These are phyloP conservation scores for Heliconius himera DNA, from an alignment of 1,140 invertebrate genomes.

Conservation along the genomic window DNA sequence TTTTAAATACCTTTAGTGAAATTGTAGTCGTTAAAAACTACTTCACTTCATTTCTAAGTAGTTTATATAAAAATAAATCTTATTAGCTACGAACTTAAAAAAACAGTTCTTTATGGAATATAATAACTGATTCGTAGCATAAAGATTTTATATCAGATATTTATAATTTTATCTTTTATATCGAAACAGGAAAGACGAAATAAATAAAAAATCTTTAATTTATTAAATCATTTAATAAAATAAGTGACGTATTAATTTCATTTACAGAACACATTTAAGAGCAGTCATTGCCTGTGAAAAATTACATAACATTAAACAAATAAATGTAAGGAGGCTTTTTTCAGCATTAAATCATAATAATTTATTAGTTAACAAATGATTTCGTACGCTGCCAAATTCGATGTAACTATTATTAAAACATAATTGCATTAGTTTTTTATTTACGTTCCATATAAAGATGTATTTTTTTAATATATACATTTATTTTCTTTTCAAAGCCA, in stretches of 20 bases:
- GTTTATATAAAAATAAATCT: no score
- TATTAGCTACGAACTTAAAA: no score
- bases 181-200: neutral
- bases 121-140: neutral
- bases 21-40: no score
- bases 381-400: neutral
- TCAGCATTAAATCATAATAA: neutral
- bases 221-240: conserved; percentile 78
- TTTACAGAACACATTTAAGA: conserved; percentile 77
- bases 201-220: conserved; percentile 14
- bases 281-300: conserved; percentile 64
- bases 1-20: no score
- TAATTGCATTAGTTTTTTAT: neutral
- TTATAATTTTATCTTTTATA: neutral
- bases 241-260: conserved; percentile 79
- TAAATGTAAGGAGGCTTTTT: conserved; percentile 24
- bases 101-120: no score
- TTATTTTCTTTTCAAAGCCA: neutral
- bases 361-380: neutral
- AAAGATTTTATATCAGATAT: neutral
- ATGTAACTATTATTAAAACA: neutral
- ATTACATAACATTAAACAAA: conserved; percentile 36
- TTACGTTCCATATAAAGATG: neutral
- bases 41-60: no score
- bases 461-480: neutral